Conservation (phyloP, 2,888 invertebrate species). For the Urechis unicinctus region DNA sequence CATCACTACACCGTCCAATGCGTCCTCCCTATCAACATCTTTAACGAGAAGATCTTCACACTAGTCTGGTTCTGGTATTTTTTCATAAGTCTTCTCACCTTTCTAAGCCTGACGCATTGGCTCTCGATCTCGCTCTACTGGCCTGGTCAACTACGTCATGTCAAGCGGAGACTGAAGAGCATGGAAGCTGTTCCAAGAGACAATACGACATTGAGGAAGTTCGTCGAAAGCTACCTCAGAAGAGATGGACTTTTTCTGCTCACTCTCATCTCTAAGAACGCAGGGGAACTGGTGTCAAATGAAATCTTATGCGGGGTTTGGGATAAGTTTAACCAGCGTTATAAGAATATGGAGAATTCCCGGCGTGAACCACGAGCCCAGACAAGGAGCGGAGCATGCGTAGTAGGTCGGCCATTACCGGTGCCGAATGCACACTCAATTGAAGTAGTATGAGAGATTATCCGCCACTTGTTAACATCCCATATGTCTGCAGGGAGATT, state of each 20-base stretch:
- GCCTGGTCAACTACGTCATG: slow-evolving; percentile 10
- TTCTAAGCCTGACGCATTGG: slow-evolving; percentile 51
- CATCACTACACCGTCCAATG: slow-evolving; percentile 52
- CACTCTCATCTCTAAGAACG: slow-evolving; percentile 43
- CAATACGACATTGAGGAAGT: slow-evolving; percentile 30
- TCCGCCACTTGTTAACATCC: too few species aligned
- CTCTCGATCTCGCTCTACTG: slow-evolving; percentile 17
- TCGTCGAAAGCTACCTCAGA: slow-evolving; percentile 39
- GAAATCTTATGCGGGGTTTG: slow-evolving; percentile 33
- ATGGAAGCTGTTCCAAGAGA: slow-evolving; percentile 25
- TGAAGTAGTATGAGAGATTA: too few species aligned
- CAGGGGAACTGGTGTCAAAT: slow-evolving; percentile 40
- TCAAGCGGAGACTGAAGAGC: slow-evolving; percentile 12
- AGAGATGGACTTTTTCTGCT: slow-evolving; percentile 47
- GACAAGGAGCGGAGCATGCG: too few species aligned
- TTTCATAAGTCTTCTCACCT: slow-evolving; percentile 30
- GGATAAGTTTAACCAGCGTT: slow-evolving; percentile 37
- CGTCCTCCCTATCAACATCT: slow-evolving; percentile 38
- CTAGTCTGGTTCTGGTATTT: slow-evolving; percentile 49
- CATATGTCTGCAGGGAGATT: too few species aligned
- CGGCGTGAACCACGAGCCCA: too few species aligned
- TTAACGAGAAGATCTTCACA: slow-evolving; percentile 46
- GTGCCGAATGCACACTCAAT: too few species aligned
- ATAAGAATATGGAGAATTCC: too few species aligned
- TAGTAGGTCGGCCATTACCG: too few species aligned